Evolutionary conservation across 1,140 invertebrate species (phyloP).

Genomic region (Habropoda laboriosa): DNA sequence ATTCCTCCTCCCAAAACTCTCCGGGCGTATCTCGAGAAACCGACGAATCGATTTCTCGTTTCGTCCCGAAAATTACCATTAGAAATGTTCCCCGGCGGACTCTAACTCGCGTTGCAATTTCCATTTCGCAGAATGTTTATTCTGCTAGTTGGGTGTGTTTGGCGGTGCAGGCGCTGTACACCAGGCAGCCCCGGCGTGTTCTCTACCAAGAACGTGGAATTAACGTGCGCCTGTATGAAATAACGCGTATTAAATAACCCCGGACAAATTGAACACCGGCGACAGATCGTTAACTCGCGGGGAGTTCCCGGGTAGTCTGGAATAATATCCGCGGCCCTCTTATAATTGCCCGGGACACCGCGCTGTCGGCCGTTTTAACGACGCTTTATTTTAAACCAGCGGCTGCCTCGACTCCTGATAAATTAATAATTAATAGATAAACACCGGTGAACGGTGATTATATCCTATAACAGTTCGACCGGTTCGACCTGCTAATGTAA

Average conservation of each 20-base stretch:
- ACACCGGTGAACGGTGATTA: conserved; percentile 10
- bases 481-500: conserved; percentile 6
- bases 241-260: conserved; percentile 39
- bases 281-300: conserved; percentile 33
- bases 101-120: neutral
- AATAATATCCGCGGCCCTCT: conserved; percentile 20
- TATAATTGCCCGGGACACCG: conserved; percentile 17
- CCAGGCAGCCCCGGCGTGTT: neutral
- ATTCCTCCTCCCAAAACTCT: no score
- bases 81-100: neutral
- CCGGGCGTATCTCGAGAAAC: no score
- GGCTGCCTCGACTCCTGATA: neutral
- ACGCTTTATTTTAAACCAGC: conserved; percentile 5
- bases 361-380: conserved; percentile 11
- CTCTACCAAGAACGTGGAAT: conserved; percentile 9
- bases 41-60: no score
- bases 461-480: neutral
- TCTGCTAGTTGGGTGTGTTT: no score
- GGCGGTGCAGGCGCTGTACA: no score
- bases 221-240: conserved; percentile 21
- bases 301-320: neutral
- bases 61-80: neutral
- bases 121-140: neutral
- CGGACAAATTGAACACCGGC: conserved; percentile 25
- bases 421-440: conserved; percentile 40